phyloP scores from a whole-genome alignment of 2,797 vertebrate species.

The Sternotherus odoratus region DNA sequence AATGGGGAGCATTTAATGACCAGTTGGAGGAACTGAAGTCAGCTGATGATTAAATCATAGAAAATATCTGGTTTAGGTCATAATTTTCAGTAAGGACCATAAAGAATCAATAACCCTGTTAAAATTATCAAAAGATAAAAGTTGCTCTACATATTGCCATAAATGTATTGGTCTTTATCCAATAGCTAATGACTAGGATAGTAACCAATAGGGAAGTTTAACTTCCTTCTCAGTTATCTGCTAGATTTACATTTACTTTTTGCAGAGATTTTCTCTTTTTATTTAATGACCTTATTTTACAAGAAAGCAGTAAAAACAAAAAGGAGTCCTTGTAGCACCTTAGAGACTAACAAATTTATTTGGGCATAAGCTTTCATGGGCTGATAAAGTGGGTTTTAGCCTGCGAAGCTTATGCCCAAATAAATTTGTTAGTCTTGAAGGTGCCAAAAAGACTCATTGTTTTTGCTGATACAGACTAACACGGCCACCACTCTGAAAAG shows the following conservation, averaged over 20 bases:
- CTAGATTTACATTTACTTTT: not conserved
- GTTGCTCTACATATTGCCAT: accelerated
- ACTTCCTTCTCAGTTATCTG: not conserved
- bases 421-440: too few relatives aligned
- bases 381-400: too few relatives aligned
- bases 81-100: not conserved
- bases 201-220: not conserved
- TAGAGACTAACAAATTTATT: too few relatives aligned
- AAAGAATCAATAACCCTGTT: conserved; percentile 11
- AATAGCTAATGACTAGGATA: not conserved
- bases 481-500: too few relatives aligned
- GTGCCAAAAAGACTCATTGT: too few relatives aligned
- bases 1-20: not conserved
- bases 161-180: not conserved
- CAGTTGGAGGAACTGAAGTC: conserved; percentile 37
- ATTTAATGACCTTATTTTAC: not conserved
- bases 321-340: too few relatives aligned
- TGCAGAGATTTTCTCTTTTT: not conserved
- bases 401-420: too few relatives aligned
- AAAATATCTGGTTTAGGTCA: not conserved
- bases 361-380: too few relatives aligned
- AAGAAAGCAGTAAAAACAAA: not conserved
- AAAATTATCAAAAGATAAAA: accelerated
- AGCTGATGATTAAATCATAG: not conserved
- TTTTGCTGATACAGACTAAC: too few relatives aligned